These are phyloP conservation scores for Trichonephila clavipes DNA, from an alignment of 1,140 invertebrate genomes.

Conservation along the genomic window DNA sequence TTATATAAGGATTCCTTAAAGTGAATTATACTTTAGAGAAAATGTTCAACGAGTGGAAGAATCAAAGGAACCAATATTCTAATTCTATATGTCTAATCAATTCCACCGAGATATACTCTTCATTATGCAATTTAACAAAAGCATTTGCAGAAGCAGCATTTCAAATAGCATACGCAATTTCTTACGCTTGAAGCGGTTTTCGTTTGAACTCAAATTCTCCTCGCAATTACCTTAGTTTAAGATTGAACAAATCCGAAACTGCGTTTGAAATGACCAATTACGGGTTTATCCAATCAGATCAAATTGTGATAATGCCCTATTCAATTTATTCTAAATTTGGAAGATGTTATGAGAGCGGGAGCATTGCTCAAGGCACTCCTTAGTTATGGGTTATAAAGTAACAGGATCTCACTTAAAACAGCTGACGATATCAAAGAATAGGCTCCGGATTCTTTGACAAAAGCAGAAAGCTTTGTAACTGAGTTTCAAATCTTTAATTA, in stretches of 20 bases:
- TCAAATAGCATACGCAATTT: neutral
- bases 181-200: neutral
- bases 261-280: neutral
- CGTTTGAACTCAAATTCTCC: neutral
- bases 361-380: neutral
- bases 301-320: neutral
- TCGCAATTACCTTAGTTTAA: neutral
- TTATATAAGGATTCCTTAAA: too few relatives aligned
- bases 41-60: neutral
- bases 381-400: neutral
- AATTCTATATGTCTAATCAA: neutral
- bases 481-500: neutral
- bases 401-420: neutral
- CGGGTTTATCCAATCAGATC: neutral
- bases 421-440: neutral
- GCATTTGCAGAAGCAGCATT: neutral
- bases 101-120: neutral
- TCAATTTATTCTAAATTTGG: neutral
- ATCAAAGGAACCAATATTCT: neutral
- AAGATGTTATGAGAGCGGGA: neutral
- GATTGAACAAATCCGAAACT: neutral
- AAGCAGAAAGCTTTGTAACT: neutral
- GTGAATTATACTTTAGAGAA: too few relatives aligned
- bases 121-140: neutral
- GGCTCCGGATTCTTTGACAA: neutral